Base-by-base conservation (phyloP, 2,797 vertebrate species). In the Hyperoplus lanceolatus region DNA sequence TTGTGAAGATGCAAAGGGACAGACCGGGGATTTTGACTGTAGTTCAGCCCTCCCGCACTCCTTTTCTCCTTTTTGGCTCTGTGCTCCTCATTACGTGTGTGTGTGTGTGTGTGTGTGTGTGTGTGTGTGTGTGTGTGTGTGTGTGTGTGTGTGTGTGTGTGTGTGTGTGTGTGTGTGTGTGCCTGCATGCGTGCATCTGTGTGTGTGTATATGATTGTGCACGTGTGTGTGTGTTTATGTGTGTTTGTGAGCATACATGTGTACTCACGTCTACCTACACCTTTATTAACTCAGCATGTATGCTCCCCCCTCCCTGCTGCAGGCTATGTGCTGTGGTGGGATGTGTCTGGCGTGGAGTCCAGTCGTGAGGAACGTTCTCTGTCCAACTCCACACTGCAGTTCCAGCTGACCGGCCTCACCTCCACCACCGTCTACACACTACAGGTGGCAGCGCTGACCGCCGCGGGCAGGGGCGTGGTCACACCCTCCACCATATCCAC, bases 311-410 rank as follows among this genome's bases (percentile, higher is more conserved):
- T 51, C 66, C 6, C 0, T 58, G 80, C 79, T 5, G n/a, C 88
- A 99, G 98, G 97, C 78, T 99, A 99, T 68, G 90, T 93, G 78
- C 66, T 99, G 85, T 97, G 96, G 84, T 99, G 98, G 98, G 96
- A 97, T 73, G 96, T 96, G 16, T 95, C 96, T 0, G 95, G 94
- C 36, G 88, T 84, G 68, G 96, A 96, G 3, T 93, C 94, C 51
- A 97, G 96, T 0, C 96, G 94, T 0, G 93, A 96, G 68, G 91
- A 94, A 0, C 95, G 86, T 38, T 83, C 85, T 0, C 91, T 99
- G 56, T 82, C 95, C 79, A 99, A 96, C 94, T 95, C 93, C 10
- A 98, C 97, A 0, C 95, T 96, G 18, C 97, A 97, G 81, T 96
- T 96, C 90, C 96, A 96, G 88, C 96, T 99, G 90, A 96, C 94